Conservation (phyloP, 1,140 invertebrate genomes). For the Plutomurus gul region DNA sequence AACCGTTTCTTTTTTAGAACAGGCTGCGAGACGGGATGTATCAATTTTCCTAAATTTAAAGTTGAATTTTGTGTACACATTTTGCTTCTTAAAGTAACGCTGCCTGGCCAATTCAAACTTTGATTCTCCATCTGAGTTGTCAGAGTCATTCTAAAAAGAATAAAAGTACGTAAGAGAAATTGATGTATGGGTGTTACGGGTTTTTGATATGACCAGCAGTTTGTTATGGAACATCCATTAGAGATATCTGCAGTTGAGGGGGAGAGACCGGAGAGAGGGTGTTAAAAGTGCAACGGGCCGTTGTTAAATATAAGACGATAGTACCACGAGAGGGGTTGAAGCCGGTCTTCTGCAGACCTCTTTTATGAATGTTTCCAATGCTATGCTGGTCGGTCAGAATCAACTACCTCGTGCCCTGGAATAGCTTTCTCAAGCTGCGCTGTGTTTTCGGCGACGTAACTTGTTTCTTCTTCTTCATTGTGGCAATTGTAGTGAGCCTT, state of each 20-base stretch:
- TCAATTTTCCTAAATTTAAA: constrained; percentile 36
- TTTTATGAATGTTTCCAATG: too few species aligned
- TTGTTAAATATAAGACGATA: too few species aligned
- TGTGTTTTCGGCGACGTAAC: constrained; percentile 27
- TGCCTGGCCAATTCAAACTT: neutral
- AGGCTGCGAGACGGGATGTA: constrained; percentile 1
- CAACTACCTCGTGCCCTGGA: neutral
- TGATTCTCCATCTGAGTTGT: neutral
- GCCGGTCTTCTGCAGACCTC: too few species aligned
- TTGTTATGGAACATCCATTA: too few species aligned
- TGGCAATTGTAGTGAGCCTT: constrained; percentile 43
- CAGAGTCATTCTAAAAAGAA: neutral
- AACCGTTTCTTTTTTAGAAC: constrained; percentile 21
- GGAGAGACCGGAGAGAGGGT: too few species aligned
- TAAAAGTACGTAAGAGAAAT: neutral
- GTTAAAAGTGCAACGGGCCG: too few species aligned
- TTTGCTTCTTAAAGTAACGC: neutral
- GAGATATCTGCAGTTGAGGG: too few species aligned
- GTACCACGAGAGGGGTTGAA: too few species aligned
- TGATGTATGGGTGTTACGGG: neutral
- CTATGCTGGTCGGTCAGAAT: too few species aligned
- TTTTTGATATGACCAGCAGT: too few species aligned
- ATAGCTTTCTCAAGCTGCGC: neutral
- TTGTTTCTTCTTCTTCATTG: constrained; percentile 25
- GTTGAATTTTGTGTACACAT: constrained; percentile 31